Evolutionary conservation across 2,113 vertebrate genomes (phyloP), one percentile per base, ranked within the genome.

Genomic region (Callithrix jacchus): DNA sequence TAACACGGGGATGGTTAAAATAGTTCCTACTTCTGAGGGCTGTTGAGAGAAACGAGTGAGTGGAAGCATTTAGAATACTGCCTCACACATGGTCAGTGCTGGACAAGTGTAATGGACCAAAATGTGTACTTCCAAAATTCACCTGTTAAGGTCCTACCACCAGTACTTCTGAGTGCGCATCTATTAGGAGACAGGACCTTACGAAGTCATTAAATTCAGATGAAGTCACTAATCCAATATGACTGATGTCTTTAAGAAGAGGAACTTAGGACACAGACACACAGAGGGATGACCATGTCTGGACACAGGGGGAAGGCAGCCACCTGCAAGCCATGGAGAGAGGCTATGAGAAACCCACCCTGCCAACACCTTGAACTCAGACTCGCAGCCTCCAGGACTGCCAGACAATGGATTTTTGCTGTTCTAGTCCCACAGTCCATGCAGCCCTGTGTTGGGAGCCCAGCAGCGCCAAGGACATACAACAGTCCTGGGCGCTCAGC

Each of bases 71-170:
- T 52, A 27, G 23, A 82, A 54, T 40, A 49, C n/a, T 25, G 20
- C 16, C 23, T 73, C 37, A 25, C 12, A 32, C 0, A 0, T 30
- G 9, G 25, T 7, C 68, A 45, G 32, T 14, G 12, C 54, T 66
- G 0, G 2, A 25, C n/a, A 14, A 40, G 25, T 23, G 3, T 11
- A 54, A 27, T 8, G n/a, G 37, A 35, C 4, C 37, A 35, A n/a
- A n/a, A 6, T 64, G 16, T n/a, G 18, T 40, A n/a, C 3, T 2
- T 30, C 20, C 18, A 4, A 20, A 40, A 35, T 35, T n/a, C 40
- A 7, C 13, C 4, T 10, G 14, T 32, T 58, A 17, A 45, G 37
- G 17, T 64, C 70, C 21, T 14, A 45, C 30, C 16, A 23, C 18
- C 13, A 45, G 17, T 12, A 40, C 25, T 8, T 32, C 32, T 17